These are phyloP conservation scores for Fregetta grallaria DNA, from an alignment of 2,113 vertebrate species.

Conservation along the genomic window DNA sequence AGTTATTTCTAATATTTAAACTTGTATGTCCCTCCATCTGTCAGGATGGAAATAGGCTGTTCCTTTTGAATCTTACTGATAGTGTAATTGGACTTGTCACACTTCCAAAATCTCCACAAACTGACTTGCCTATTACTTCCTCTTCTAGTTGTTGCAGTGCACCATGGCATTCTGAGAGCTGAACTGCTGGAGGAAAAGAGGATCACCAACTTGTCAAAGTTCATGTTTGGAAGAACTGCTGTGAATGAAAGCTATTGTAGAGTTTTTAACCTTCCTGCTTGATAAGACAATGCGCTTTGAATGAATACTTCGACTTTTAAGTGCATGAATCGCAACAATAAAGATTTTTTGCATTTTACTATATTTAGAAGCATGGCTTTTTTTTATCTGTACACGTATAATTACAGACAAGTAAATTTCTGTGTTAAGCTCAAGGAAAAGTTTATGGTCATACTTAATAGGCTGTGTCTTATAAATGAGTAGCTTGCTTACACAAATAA, in stretches of 20 bases:
- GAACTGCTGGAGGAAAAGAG: neutral
- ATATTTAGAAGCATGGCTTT: slow-evolving; percentile 5
- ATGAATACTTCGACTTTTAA: slow-evolving; percentile 5
- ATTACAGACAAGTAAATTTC: neutral
- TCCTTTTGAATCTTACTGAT: neutral
- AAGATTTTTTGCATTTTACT: slow-evolving; percentile 25
- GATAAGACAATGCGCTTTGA: neutral
- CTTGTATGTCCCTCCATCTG: neutral
- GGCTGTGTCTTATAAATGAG: neutral
- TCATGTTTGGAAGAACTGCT: slow-evolving; percentile 28
- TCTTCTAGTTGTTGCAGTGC: slow-evolving; percentile 74
- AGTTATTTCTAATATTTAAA: neutral
- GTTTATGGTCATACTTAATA: neutral
- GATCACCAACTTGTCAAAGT: slow-evolving; percentile 36
- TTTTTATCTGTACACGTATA: neutral
- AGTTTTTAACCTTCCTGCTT: slow-evolving; percentile 8
- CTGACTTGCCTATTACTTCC: neutral
- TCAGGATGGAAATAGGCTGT: neutral
- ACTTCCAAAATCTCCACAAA: neutral
- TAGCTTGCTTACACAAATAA: neutral
- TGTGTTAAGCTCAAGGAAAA: neutral
- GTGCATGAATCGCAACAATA: neutral
- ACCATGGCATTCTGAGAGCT: slow-evolving; percentile 77
- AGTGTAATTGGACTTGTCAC: neutral
- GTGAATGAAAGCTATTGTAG: neutral